Evolutionary conservation across 2,888 invertebrate species (phyloP), one percentile per base, ranked within the genome.

Genomic region (Mimumesa dahlbomi): DNA sequence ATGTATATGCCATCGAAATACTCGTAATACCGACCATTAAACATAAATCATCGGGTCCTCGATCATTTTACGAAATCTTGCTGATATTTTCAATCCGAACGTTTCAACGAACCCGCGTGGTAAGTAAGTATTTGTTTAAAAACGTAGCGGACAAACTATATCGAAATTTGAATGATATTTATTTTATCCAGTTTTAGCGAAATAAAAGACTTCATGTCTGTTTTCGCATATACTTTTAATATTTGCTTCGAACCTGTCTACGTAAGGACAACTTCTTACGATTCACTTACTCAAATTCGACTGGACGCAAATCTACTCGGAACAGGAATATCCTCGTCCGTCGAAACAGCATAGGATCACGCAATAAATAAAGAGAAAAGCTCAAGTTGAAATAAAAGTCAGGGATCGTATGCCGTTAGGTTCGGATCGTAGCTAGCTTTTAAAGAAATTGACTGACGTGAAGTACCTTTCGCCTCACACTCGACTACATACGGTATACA

Each of bases 401-500:
- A 18, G 29, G 57, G 50, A 67, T 70, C 57, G 65, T 56, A 58
- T 31, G 48, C 43, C 58, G 21, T 48, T 19, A 49, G 48, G 19
- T 50, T 36, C 19, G 53, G 57, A 58, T 57, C 58, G 62, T 42
- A 53, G 58, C 43, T 25, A 38, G 75, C 78, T 77, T 77, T 77
- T 71, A 77, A 71, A 78, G 77, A 77, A 77, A 77, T 78, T 77
- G 77, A 59, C 64, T 71, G 65, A 78, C 71, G 57, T 43, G 62
- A 62, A 61, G 54, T 40, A 45, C 36, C 59, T 56, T 42, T 70
- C 52, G 66, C 43, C 49, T 53, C 48, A 45, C 45, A 25, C 42
- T 16, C 38, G 25, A n/a, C 19, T 73, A 63, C 52, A 3, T 21
- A 57, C 18, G 36, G 57, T 52, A 29, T 36, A 59, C 45, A 63